Conservation (phyloP, 2,888 invertebrate species). For the Pristionchus entomophagus region DNA sequence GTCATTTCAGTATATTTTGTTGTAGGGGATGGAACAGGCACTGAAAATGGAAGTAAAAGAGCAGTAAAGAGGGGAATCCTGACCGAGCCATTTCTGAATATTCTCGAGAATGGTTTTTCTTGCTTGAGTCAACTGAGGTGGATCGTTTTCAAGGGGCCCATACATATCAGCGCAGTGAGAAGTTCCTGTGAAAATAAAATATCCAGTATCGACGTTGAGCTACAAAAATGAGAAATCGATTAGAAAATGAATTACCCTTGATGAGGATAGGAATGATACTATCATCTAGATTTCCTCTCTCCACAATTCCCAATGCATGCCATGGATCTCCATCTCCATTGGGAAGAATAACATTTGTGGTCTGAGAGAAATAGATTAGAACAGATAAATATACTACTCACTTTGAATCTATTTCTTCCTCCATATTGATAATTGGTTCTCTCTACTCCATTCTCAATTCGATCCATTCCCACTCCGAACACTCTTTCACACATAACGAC, state of each 20-base stretch:
- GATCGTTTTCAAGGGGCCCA: background rate
- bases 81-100: background rate
- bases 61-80: no score
- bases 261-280: constrained; percentile 49
- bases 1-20: no score
- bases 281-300: constrained; percentile 27
- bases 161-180: constrained; percentile 69
- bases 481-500: constrained; percentile 66
- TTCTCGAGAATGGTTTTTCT: background rate
- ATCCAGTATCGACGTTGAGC: no score
- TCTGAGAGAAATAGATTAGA: constrained; percentile 15
- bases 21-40: background rate
- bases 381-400: background rate
- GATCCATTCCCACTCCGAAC: constrained; percentile 54
- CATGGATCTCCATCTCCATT: constrained; percentile 57
- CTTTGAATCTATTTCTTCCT: constrained; percentile 52
- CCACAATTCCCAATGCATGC: constrained; percentile 47
- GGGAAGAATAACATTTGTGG: constrained; percentile 60
- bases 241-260: constrained; percentile 30
- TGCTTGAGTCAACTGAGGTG: background rate
- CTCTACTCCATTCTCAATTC: constrained; percentile 32
- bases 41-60: background rate
- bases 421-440: constrained; percentile 52
- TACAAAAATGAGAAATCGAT: no score
- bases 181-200: constrained; percentile 52